These are phyloP conservation scores for Bombylius discolor DNA, from an alignment of 2,888 invertebrate genomes.

Conservation along the genomic window DNA sequence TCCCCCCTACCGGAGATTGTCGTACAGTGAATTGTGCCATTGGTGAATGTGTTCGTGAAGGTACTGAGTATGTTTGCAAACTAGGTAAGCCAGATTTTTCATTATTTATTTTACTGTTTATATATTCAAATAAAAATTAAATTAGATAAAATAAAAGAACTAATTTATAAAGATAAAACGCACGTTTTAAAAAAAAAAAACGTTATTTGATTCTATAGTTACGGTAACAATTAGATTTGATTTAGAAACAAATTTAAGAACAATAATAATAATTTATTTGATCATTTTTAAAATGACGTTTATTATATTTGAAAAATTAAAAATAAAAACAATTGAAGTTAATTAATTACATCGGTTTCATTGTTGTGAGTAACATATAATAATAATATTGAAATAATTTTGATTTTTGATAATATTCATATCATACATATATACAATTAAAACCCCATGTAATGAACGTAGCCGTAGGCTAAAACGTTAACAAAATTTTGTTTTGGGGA, in stretches of 20 bases:
- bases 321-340: neutral
- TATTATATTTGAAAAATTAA: no score
- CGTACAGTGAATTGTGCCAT: slow-evolving; percentile 71
- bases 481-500: neutral
- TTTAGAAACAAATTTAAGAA: no score
- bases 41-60: slow-evolving; percentile 73
- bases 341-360: neutral
- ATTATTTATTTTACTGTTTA: slow-evolving; percentile 9
- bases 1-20: slow-evolving; percentile 55
- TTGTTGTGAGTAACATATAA: slow-evolving; percentile 14
- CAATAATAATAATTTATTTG: no score
- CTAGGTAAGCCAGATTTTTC: slow-evolving; percentile 31
- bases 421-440: neutral
- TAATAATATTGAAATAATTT: neutral
- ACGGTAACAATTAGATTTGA: no score
- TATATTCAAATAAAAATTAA: neutral
- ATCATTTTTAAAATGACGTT: no score
- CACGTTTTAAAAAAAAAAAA: neutral
- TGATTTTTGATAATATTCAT: neutral
- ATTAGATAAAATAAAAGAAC: no score
- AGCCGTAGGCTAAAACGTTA: slow-evolving; percentile 13
- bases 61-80: slow-evolving; percentile 58
- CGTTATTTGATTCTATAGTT: no score
- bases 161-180: neutral
- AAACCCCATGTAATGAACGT: slow-evolving; percentile 12